Base-by-base conservation (phyloP, 2,113 vertebrate genomes). In the Coracopsis vasa region DNA sequence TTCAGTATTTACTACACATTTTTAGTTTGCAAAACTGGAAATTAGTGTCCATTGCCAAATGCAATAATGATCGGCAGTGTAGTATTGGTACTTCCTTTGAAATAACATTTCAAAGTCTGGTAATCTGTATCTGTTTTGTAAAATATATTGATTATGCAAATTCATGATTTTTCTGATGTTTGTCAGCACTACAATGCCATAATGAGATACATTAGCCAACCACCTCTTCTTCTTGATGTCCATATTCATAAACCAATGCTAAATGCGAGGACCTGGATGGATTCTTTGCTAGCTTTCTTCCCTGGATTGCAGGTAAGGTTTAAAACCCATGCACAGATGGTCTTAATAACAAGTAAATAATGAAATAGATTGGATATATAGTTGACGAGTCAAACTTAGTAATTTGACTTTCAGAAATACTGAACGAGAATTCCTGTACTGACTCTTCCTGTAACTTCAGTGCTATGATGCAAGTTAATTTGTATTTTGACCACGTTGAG, bases 171-270 rank as follows among this genome's bases (percentile, higher is more conserved):
- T 82, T 67, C 61, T 95, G 37, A 24, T 87, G 19, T 94, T 97
- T 94, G 94, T 71, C 94, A 99, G 99, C 99, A 99, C 97, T 99
- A 99, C 3, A 99, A 99, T 90, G 99, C 99, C 92, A 99, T 99
- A 92, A 99, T 99, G 99, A 99, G 99, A 84, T 99, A 99, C 90
- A 99, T 99, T 69, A 99, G 99, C 92, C 99, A 99, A 95, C 99
- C 99, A 5, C 99, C 99, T 37, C 98, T 99, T 74, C 98, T 99
- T 24, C 98, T 99, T 28, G 99, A 99, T 58, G 99, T 99, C 64
- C 99, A 99, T 73, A 99, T 99, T 94, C 99, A 99, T 97, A 99
- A 99, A 95, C 99, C 99, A 54, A 98, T 99, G 98, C 98, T 99
- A 31, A 99, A 99, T 27, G 99, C 99, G 50, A 98, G 99, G 61